Percentiles rank a stretch among this genome's conserved stretches.
phyloP scores from a whole-genome alignment of 1,140 invertebrate genomes.

The Zaprionus nigranus region DNA sequence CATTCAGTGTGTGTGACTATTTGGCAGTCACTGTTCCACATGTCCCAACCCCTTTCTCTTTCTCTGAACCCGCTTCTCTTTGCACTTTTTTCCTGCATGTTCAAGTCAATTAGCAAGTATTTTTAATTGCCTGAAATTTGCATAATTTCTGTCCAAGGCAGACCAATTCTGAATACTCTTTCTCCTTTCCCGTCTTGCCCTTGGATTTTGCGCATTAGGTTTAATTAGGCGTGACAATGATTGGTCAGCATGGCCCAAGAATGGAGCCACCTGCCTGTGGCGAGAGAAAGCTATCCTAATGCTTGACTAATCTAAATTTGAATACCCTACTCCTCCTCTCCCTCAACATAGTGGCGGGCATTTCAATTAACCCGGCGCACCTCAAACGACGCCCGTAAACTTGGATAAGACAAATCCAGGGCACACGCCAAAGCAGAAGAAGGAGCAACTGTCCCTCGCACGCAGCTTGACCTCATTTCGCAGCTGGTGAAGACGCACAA shows the following conservation, averaged over 20 bases:
- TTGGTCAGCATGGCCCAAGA: constrained; percentile 21
- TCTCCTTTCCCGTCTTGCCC: constrained; percentile 5
- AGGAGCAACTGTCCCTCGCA: constrained; percentile 52
- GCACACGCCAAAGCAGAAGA: constrained; percentile 50
- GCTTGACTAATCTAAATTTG: constrained; percentile 54
- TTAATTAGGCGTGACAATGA: constrained; percentile 68
- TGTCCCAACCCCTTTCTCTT: constrained; percentile 16
- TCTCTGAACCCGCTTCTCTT: constrained; percentile 29
- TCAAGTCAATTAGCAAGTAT: constrained; percentile 80
- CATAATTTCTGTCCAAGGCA: constrained; percentile 80
- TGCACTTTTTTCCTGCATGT: constrained; percentile 44
- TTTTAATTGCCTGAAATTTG: constrained; percentile 82
- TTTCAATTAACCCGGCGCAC: constrained; percentile 81
- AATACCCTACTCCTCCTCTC: constrained; percentile 6
- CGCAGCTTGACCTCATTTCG: constrained; percentile 69
- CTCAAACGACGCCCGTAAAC: constrained; percentile 56
- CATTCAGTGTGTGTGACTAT: constrained; percentile 36
- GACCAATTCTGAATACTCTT: not conserved
- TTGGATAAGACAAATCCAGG: constrained; percentile 67
- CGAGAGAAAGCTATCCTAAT: constrained; percentile 46
- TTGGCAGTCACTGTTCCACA: constrained; percentile 21
- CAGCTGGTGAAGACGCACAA: constrained; percentile 73
- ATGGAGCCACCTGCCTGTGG: constrained; percentile 7
- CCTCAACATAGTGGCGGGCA: constrained; percentile 49
- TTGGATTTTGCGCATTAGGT: constrained; percentile 57